A percentile compares a stretch with the other conserved stretches of the same genome.
phyloP scores from a whole-genome alignment of 2,113 vertebrate genomes.

The Capreolus pygargus region DNA sequence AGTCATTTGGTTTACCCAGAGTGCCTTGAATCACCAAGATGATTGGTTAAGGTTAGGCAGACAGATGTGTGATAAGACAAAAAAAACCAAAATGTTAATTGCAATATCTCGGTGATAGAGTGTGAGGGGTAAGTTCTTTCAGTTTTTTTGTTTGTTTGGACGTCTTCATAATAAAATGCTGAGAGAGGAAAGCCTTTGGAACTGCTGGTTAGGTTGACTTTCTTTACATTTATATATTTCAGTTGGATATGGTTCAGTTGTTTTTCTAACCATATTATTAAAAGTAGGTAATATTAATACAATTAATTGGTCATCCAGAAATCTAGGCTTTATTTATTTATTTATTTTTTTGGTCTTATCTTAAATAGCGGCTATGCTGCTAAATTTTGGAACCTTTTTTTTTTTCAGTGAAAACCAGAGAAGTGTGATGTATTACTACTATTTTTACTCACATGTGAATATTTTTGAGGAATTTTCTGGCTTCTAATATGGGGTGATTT shows the following conservation, averaged over 20 bases:
- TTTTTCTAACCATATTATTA: neutral
- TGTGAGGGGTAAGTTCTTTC: neutral
- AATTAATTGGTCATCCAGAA: neutral
- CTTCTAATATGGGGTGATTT: neutral
- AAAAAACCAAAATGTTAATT: neutral
- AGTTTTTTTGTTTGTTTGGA: constrained; percentile 7
- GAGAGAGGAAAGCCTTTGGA: neutral
- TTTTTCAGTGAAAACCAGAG: neutral
- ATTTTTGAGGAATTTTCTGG: constrained; percentile 2
- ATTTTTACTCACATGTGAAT: neutral
- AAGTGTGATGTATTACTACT: neutral
- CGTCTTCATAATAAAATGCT: neutral
- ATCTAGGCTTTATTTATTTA: neutral
- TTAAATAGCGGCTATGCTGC: neutral
- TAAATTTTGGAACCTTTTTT: neutral
- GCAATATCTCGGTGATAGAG: neutral
- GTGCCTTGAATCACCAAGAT: neutral
- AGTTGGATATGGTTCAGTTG: neutral
- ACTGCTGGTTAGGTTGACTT: neutral
- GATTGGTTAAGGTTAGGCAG: neutral
- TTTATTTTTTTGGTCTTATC: neutral
- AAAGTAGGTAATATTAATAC: neutral
- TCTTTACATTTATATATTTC: neutral
- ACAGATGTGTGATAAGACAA: neutral
- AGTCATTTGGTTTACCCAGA: neutral